A percentile compares a stretch with the other conserved stretches of the same genome.
Evolutionary conservation across 1,140 invertebrate species (phyloP).

Genomic region (Euwallacea fornicatus): DNA sequence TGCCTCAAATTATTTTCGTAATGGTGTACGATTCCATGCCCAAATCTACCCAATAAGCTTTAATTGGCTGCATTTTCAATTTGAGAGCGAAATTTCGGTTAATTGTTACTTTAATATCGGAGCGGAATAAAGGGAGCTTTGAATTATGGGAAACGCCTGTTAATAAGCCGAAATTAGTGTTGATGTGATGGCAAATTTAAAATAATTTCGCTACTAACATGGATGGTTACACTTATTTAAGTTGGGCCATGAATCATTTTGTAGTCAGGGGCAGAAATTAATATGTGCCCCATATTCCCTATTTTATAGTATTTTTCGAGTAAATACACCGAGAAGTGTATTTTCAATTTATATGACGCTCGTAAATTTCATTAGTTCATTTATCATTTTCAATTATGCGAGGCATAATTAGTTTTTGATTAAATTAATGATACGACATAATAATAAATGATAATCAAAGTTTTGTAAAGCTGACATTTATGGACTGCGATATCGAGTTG

Average conservation of each 20-base stretch:
- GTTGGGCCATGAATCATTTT: too few species aligned
- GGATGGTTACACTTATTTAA: too few species aligned
- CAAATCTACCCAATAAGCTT: conserved; percentile 2
- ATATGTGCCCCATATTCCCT: background rate
- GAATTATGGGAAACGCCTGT: conserved; percentile 1
- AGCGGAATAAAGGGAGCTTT: background rate
- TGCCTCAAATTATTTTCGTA: conserved; percentile 25
- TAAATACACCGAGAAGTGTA: background rate
- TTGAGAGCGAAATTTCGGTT: conserved; percentile 16
- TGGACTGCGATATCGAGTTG: background rate
- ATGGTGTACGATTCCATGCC: conserved; percentile 21
- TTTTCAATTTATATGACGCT: conserved; percentile 2
- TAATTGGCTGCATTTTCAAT: conserved; percentile 18
- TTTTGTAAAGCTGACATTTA: conserved; percentile 11
- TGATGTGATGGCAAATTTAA: too few species aligned
- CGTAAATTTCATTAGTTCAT: conserved; percentile 21
- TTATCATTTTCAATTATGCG: conserved; percentile 21
- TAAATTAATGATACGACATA: conserved; percentile 22
- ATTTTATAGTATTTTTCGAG: conserved; percentile 4
- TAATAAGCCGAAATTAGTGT: conserved; percentile 1
- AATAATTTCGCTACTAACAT: too few species aligned
- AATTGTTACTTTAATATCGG: conserved; percentile 9
- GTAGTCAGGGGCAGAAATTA: too few species aligned
- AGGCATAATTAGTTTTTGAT: conserved; percentile 20
- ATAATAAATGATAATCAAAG: conserved; percentile 21